Evolutionary conservation across 2,888 invertebrate species (phyloP), one percentile per base, ranked within the genome.

Genomic region (Eubasilissa splendida): DNA sequence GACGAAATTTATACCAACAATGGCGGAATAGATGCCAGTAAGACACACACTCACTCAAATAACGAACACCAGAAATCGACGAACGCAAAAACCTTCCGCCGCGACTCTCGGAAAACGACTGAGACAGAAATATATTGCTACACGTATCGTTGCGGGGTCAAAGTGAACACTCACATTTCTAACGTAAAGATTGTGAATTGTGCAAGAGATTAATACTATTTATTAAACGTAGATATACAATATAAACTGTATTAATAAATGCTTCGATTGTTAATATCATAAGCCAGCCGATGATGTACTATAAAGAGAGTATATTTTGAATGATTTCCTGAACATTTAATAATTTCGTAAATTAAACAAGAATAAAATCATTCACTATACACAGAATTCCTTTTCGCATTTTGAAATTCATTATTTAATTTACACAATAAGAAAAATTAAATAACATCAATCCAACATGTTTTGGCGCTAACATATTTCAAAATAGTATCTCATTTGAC

Each of bases 21-120:
- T 90, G 90, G 90, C 90, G 90, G 90, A 90, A 88, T 86, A 86
- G 87, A 87, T 85, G 86, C 86, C 87, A 87, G 88, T 87, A 89
- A 89, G 88, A 89, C 88, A 87, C 87, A 83, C 76, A 73, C 59
- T 75, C 63, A 79, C 76, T 33, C 76, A 79, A 79, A 73, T 76
- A 79, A 82, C 77, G 79, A 82, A 78, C 70, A 82, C 60, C 50
- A 59, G 79, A 33, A 65, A 59, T 78, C 76, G 65, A 71, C 80
- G 71, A 52, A 80, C 82, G 77, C 75, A 54, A 53, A 71, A 53
- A 77, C 83, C 75, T 79, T 65, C 66, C 52, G 70, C 78, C 78
- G 75, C 78, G 60, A 66, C 71, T 75, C 77, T 78, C 70, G 50
- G 59, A 60, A 76, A 78, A 77, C 70, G 80, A 83, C 83, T 81